Conservation (phyloP, 2,888 invertebrate genomes). For the Tipula helvola region DNA sequence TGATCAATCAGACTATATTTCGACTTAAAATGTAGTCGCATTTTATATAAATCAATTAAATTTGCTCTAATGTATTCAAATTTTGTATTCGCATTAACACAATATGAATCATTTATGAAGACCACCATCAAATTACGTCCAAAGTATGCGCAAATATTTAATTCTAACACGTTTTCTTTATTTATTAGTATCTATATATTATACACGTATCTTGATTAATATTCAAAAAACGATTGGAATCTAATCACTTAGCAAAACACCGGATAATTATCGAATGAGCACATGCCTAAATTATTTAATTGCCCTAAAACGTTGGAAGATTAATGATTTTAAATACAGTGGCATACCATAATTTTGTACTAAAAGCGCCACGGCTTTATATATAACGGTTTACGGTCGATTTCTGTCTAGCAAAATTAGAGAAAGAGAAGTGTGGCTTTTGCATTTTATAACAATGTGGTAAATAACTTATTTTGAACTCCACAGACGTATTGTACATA, state of each 20-base stretch:
- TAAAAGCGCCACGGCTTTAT: background rate
- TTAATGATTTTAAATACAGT: background rate
- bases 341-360: background rate
- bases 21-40: background rate
- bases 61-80: background rate
- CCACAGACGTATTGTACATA: no score
- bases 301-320: background rate
- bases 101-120: background rate
- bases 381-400: no score
- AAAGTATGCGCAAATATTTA: background rate
- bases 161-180: background rate
- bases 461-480: no score
- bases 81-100: background rate
- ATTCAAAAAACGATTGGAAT: background rate
- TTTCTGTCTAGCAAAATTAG: no score
- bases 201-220: background rate
- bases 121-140: background rate
- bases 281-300: background rate
- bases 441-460: no score
- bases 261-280: background rate
- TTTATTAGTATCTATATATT: background rate
- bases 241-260: background rate
- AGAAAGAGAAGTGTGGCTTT: no score
- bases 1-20: background rate
- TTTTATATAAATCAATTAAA: background rate